Conservation (phyloP, 2,113 vertebrate genomes). For the Nibea coibor region DNA sequence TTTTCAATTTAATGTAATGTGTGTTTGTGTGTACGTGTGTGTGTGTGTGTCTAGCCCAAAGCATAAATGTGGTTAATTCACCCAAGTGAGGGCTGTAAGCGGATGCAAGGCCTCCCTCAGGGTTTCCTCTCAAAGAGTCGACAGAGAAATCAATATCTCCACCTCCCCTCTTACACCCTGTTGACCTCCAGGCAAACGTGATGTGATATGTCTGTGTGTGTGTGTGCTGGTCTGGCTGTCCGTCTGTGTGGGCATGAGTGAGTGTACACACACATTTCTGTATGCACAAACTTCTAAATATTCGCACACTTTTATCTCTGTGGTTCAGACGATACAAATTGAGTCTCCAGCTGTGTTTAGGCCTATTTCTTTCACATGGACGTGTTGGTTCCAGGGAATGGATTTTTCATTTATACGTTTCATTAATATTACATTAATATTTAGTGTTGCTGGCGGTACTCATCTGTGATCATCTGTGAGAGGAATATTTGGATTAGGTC, state of each 20-base stretch:
- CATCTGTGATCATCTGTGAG: constrained; percentile 23
- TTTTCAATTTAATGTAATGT: constrained; percentile 29
- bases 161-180: constrained; percentile 40
- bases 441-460: constrained; percentile 20
- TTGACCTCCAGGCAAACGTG: constrained; percentile 52
- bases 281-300: constrained; percentile 28
- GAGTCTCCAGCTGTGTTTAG: constrained; percentile 34
- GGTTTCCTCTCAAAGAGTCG: constrained; percentile 64
- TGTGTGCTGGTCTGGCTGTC: constrained; percentile 10
- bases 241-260: constrained; percentile 1
- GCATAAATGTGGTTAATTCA: constrained; percentile 67
- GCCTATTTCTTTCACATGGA: constrained; percentile 17
- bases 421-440: constrained; percentile 44
- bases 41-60: constrained; percentile 38
- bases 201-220: constrained; percentile 26
- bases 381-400: constrained; percentile 12
- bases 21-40: constrained; percentile 30
- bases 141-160: constrained; percentile 72
- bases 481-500: constrained; percentile 11
- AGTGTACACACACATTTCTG: background rate
- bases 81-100: constrained; percentile 45
- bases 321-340: constrained; percentile 30
- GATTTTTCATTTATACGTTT: constrained; percentile 44
- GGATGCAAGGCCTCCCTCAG: constrained; percentile 62
- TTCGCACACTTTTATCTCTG: constrained; percentile 20